phyloP scores from a whole-genome alignment of 2,797 vertebrate species.

The Thunnus albacares region DNA sequence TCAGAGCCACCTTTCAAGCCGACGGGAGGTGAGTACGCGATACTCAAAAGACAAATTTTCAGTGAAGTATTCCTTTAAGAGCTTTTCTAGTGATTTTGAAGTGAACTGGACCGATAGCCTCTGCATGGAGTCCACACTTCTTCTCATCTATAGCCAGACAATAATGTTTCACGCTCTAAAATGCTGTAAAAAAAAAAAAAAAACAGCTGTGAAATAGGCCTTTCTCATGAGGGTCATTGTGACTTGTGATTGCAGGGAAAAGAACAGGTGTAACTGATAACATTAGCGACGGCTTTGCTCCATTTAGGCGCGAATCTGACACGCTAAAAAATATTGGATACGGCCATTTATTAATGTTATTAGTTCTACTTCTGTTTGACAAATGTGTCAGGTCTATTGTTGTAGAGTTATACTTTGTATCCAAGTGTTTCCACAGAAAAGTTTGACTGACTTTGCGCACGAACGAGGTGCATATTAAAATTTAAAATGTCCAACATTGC shows the following conservation, averaged over 20 bases:
- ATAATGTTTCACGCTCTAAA: not conserved
- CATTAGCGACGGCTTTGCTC: not conserved
- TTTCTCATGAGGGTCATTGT: conserved; percentile 1
- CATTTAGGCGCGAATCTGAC: conserved; percentile 3
- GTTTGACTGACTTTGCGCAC: conserved; percentile 7
- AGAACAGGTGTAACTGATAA: not conserved
- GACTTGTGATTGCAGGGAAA: not conserved
- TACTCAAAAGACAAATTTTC: not conserved
- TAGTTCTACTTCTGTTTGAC: not conserved
- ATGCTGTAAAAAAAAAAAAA: not conserved
- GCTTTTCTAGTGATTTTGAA: not conserved
- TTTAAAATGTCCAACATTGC: not conserved
- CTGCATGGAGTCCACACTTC: not conserved
- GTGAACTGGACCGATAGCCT: not conserved
- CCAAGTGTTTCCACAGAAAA: not conserved
- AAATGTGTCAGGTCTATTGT: not conserved
- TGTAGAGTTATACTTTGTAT: not conserved
- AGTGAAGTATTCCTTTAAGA: not conserved
- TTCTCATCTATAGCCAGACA: not conserved
- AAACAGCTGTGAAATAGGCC: conserved; percentile 16
- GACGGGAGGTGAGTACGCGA: not conserved
- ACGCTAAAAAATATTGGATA: not conserved
- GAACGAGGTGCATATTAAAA: not conserved
- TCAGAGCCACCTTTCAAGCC: not conserved
- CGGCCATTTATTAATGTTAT: not conserved